These are phyloP conservation scores for Nothobranchius furzeri DNA, from an alignment of 2,113 vertebrate genomes.

Conservation along the genomic window DNA sequence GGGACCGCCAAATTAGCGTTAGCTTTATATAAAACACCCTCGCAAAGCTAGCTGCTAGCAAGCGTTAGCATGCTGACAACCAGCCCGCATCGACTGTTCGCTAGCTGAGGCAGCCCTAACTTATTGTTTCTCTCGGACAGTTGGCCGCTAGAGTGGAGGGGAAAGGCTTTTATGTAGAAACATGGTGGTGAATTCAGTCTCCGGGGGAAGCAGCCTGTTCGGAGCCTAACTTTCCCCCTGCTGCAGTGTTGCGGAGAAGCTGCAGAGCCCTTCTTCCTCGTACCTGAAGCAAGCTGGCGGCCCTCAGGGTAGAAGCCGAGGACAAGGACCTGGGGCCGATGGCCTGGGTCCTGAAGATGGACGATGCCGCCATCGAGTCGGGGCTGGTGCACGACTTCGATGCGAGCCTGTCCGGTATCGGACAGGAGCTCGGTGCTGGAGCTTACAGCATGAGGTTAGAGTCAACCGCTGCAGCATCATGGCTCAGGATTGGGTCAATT, in stretches of 20 bases:
- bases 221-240: conserved; percentile 67
- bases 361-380: conserved; percentile 90
- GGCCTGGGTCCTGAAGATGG: conserved; percentile 97
- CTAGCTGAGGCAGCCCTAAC: conserved; percentile 37
- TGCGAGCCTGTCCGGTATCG: conserved; percentile 91
- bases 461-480: conserved; percentile 12
- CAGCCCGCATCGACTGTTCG: conserved; percentile 50
- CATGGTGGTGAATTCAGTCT: conserved; percentile 59
- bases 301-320: conserved; percentile 76
- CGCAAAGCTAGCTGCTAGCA: conserved; percentile 54
- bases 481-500: neutral
- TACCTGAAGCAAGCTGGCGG: conserved; percentile 77
- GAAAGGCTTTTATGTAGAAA: conserved; percentile 17
- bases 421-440: conserved; percentile 92
- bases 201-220: conserved; percentile 53
- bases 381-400: conserved; percentile 95
- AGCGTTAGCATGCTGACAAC: conserved; percentile 64
- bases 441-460: conserved; percentile 96
- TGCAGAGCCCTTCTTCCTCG: conserved; percentile 50
- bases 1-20: conserved; percentile 10
- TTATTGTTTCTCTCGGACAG: conserved; percentile 20
- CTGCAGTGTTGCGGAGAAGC: conserved; percentile 46
- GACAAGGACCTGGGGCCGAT: conserved; percentile 83
- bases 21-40: conserved; percentile 29
- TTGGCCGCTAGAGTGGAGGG: conserved; percentile 6